Conservation (phyloP, 2,797 vertebrate species). For the Psittacula echo region DNA sequence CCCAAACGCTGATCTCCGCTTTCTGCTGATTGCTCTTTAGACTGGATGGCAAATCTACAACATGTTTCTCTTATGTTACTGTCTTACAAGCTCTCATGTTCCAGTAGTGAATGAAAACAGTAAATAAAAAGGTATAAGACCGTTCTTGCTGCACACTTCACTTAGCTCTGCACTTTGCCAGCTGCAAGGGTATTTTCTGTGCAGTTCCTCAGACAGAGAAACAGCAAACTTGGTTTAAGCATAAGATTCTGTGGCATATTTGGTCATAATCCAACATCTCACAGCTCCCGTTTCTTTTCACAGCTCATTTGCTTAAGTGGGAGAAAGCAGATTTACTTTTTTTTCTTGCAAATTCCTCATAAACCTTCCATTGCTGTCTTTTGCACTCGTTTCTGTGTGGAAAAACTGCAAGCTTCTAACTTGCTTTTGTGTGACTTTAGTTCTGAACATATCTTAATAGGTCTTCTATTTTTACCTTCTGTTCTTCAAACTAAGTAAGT, state of each 20-base stretch:
- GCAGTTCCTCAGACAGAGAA: neutral
- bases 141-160: neutral
- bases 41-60: neutral
- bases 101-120: neutral
- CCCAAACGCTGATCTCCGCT: neutral
- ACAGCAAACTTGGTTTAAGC: neutral
- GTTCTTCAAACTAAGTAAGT: neutral
- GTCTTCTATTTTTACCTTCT: neutral
- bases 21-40: constrained; percentile 1
- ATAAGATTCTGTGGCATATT: neutral
- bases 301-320: neutral
- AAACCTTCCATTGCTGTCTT: neutral
- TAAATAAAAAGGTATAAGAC: neutral
- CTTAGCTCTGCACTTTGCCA: neutral
- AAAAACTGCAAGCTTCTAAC: neutral
- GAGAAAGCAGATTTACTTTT: neutral
- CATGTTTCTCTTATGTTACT: neutral
- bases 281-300: neutral
- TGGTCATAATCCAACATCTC: neutral
- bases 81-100: neutral
- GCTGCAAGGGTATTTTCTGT: neutral
- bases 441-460: neutral
- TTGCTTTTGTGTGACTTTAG: neutral
- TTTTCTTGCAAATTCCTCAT: neutral
- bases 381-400: neutral